Conservation (phyloP, 2,888 invertebrate genomes). For the Caenorhabditis sp. region DNA sequence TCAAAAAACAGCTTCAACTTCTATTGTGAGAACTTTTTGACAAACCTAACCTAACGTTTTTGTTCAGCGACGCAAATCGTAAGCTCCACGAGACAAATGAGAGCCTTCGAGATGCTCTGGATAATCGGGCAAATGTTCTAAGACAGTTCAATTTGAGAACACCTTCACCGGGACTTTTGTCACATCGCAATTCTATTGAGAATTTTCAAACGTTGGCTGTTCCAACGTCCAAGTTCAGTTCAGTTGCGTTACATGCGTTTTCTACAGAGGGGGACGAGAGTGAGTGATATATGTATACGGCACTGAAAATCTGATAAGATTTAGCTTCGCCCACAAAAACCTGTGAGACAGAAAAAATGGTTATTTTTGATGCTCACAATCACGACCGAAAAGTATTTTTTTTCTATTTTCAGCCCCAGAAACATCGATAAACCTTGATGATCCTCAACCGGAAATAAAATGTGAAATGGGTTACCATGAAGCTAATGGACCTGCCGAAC, state of each 20-base stretch:
- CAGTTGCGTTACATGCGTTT: conserved; percentile 28
- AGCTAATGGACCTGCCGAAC: conserved; percentile 72
- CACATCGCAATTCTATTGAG: conserved; percentile 23
- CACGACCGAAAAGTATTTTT: neutral
- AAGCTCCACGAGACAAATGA: conserved; percentile 76
- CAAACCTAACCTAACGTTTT: conserved; percentile 1
- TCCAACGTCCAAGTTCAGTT: neutral
- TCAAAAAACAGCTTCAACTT: conserved; percentile 75
- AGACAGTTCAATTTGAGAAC: conserved; percentile 57
- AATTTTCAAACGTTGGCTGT: conserved; percentile 17
- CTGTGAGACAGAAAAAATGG: no score
- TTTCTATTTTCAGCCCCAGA: conserved; percentile 10
- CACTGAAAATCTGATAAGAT: neutral
- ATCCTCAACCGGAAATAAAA: conserved; percentile 6
- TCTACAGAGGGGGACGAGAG: conserved; percentile 7
- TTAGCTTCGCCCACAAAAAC: neutral
- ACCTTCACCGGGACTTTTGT: conserved; percentile 39
- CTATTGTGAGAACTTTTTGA: conserved; percentile 72
- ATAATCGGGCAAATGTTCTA: conserved; percentile 62
- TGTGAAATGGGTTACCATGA: conserved; percentile 36
- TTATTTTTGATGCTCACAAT: no score
- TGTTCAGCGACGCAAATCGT: conserved; percentile 75
- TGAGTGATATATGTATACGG: neutral
- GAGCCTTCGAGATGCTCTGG: conserved; percentile 74
- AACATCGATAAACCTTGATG: conserved; percentile 36